Evolutionary conservation across 2,888 invertebrate genomes (phyloP), one percentile per base, ranked within the genome.

Genomic region (Apeira syringaria): DNA sequence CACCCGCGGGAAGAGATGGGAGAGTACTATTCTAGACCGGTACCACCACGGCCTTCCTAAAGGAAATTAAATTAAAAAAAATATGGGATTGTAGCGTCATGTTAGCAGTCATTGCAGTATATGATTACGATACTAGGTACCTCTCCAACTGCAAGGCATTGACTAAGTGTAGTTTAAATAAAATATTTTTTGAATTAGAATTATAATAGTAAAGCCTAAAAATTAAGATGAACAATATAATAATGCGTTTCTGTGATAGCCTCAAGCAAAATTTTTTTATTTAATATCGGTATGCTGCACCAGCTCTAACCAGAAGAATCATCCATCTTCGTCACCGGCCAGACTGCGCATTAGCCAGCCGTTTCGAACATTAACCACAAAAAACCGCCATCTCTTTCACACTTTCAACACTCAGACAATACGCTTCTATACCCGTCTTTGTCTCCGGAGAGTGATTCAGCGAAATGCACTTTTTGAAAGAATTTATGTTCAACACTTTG

Each of bases 311-410:
- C 76, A 77, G 71, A 59, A 68, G 59, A 59, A 51, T 60, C 82
- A 88, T 87, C 84, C 74, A 81, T 88, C 88, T 86, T 88, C 86
- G 78, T 88, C 88, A 82, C 52, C 74, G 81, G 74, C 77, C 81
- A 73, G 70, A 74, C 66, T 68, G 78, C 38, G 36, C 81, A 82
- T 86, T 81, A 82, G 71, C 77, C 80, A 79, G 80, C 77, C 78
- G 51, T 50, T 74, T 61, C 34, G 40, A 64, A 38, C 53, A 58
- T 49, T 40, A 41, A 59, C 59, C 59, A 61, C 74, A 56, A 53
- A 63, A 62, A 54, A 56, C 9, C 3, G 22, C 60, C 50, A 32
- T 78, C 87, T 59, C 75, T 50, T 61, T 86, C 74, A 46, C 33
- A 47, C 75, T 27, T 40, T 7, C 55, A 56, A 41, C 47, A 60